phyloP scores from a whole-genome alignment of 1,140 invertebrate species.

The Drosophila albomicans region DNA sequence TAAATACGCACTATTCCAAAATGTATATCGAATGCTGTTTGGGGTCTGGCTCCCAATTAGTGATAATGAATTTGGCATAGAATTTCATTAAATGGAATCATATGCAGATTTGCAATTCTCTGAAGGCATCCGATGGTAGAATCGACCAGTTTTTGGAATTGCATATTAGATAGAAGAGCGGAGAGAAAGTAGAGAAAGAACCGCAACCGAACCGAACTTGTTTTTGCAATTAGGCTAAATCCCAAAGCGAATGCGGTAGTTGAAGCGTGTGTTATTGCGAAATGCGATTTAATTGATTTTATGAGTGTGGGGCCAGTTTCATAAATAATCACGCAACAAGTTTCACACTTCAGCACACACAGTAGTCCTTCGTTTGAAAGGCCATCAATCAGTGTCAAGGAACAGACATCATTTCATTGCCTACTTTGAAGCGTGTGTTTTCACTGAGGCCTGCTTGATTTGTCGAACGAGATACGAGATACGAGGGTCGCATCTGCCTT shows the following conservation, averaged over 20 bases:
- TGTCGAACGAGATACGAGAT: neutral
- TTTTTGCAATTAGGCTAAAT: conserved; percentile 46
- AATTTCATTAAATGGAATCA: neutral
- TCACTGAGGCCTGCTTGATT: neutral
- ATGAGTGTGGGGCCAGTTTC: conserved; percentile 18
- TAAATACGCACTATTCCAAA: neutral
- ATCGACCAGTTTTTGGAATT: neutral
- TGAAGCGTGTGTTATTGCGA: conserved; percentile 25
- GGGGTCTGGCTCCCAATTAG: neutral
- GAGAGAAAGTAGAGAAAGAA: neutral
- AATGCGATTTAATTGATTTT: conserved; percentile 43
- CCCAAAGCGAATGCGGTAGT: conserved; percentile 8
- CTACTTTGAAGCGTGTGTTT: conserved; percentile 32
- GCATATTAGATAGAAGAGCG: no score
- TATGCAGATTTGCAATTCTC: neutral
- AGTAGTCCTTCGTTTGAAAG: neutral
- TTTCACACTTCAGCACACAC: conserved; percentile 31
- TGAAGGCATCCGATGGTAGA: neutral
- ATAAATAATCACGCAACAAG: conserved; percentile 49
- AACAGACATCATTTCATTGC: conserved; percentile 13
- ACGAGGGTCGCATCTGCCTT: conserved; percentile 27
- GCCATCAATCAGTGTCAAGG: conserved; percentile 16
- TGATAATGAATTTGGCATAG: neutral
- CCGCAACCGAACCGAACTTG: conserved; percentile 20
- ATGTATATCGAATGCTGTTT: conserved; percentile 1